Conservation (phyloP, 2,888 invertebrate species). For the Caenorhabditis macrosperma region DNA sequence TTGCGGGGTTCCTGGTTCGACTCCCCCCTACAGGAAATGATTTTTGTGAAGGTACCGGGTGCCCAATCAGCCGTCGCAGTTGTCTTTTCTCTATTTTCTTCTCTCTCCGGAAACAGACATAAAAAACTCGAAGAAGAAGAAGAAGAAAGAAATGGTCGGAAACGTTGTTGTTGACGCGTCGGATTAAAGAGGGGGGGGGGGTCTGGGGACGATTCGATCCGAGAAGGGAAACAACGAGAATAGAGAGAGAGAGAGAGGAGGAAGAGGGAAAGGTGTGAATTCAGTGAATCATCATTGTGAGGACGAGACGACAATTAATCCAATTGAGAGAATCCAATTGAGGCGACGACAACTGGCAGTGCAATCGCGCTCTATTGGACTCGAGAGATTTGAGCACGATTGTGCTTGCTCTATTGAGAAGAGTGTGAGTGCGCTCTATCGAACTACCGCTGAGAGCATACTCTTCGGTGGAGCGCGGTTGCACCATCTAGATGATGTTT, state of each 20-base stretch:
- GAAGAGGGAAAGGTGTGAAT: conserved; percentile 4
- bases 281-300: conserved; percentile 11
- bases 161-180: conserved; percentile 26
- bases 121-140: background rate
- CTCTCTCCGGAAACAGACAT: background rate
- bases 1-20: too few relatives aligned
- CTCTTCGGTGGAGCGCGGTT: too few relatives aligned
- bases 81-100: background rate
- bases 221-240: background rate
- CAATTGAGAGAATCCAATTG: background rate
- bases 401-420: too few relatives aligned
- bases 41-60: too few relatives aligned
- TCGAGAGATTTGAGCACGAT: too few relatives aligned
- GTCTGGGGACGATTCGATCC: background rate
- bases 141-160: conserved; percentile 8
- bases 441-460: too few relatives aligned
- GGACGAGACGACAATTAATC: background rate
- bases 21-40: too few relatives aligned
- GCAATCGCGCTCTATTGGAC: too few relatives aligned
- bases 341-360: too few relatives aligned
- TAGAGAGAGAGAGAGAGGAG: conserved; percentile 4
- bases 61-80: too few relatives aligned
- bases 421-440: too few relatives aligned
- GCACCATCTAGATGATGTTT: too few relatives aligned
- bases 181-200: conserved; percentile 9